Conservation (phyloP, 2,888 invertebrate genomes). For the Dicycla oo region DNA sequence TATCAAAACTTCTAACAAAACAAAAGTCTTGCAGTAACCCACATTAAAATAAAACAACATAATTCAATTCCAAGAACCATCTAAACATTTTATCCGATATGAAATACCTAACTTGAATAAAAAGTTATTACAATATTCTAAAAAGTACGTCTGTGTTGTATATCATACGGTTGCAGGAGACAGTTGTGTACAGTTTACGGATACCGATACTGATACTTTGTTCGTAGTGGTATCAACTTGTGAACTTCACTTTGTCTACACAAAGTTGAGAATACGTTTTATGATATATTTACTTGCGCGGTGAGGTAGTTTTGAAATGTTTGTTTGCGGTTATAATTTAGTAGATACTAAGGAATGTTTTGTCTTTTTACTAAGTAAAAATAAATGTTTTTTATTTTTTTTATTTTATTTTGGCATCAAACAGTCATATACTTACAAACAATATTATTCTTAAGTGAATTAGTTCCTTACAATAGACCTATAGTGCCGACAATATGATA, state of each 20-base stretch:
- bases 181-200: constrained; percentile 15
- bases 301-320: background rate
- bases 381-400: no score
- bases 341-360: no score
- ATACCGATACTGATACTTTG: constrained; percentile 30
- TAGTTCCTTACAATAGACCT: no score
- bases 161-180: constrained; percentile 10
- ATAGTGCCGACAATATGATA: no score
- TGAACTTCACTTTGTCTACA: constrained; percentile 19
- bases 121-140: constrained; percentile 4
- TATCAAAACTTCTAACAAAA: background rate
- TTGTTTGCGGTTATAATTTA: background rate
- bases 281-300: constrained; percentile 12
- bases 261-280: constrained; percentile 23
- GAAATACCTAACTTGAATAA: constrained; percentile 7
- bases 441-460: no score
- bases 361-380: no score
- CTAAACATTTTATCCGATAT: constrained; percentile 5
- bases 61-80: constrained; percentile 21
- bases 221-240: constrained; percentile 32
- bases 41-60: constrained; percentile 16
- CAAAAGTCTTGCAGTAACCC: background rate
- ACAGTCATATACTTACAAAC: no score
- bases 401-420: no score
- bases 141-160: constrained; percentile 6